Evolutionary conservation across 1,140 invertebrate species (phyloP).

Genomic region (Drosophila guanche): DNA sequence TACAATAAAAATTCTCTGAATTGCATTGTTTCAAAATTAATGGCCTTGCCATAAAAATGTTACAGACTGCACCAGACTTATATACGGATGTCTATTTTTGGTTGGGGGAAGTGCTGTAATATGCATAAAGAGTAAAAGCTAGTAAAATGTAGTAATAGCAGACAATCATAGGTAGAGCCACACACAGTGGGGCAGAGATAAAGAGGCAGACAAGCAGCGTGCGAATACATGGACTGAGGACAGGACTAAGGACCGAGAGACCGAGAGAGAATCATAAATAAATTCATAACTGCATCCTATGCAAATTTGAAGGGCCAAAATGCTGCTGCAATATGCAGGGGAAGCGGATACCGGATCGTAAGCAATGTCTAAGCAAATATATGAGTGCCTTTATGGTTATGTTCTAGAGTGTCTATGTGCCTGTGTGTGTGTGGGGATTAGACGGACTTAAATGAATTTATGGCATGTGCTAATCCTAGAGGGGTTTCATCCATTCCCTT

Average conservation of each 20-base stretch:
- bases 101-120: conserved; percentile 31
- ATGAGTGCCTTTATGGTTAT: conserved; percentile 34
- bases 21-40: conserved; percentile 19
- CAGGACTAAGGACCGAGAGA: conserved; percentile 4
- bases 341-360: conserved; percentile 14
- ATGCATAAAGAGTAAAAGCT: conserved; percentile 10
- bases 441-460: conserved; percentile 68
- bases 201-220: conserved; percentile 20
- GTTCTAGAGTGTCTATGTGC: conserved; percentile 10
- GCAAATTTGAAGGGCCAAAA: conserved; percentile 52
- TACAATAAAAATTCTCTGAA: conserved; percentile 21
- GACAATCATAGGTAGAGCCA: conserved; percentile 6
- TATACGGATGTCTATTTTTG: conserved; percentile 22
- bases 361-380: conserved; percentile 51
- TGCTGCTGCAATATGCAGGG: conserved; percentile 15
- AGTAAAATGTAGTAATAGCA: conserved; percentile 45
- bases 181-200: conserved; percentile 1
- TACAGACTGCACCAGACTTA: conserved; percentile 12
- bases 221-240: too few relatives aligned
- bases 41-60: conserved; percentile 21
- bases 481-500: conserved; percentile 24
- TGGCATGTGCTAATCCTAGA: conserved; percentile 62
- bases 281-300: conserved; percentile 69
- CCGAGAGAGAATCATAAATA: conserved; percentile 65
- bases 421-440: conserved; percentile 47